Evolutionary conservation across 1,140 invertebrate genomes (phyloP), one percentile per base, ranked within the genome.

Genomic region (Rhopalosiphum maidis): DNA sequence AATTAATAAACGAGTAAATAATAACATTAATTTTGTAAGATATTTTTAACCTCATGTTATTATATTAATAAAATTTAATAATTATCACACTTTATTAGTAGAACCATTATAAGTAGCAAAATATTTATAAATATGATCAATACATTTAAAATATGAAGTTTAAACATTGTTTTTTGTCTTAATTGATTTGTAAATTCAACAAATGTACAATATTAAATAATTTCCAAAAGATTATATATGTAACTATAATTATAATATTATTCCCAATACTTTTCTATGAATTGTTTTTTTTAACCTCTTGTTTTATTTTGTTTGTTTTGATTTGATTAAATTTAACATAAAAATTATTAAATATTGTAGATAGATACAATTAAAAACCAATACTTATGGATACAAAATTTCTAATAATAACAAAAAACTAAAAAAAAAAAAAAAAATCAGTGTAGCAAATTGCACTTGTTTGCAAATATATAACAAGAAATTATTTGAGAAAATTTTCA

Each of bases 401-500:
- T 18, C 18, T n/a, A 6, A 77, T n/a, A 77, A 77, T 68, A 68
- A 68, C 4, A 15, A 68, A 77, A 5, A 77, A n/a, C 60, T 77
- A 77, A 77, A 77, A 77, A 77, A 18, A 77, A 0, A 77, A 5
- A 0, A 77, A n/a, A 77, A 41, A 41, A 41, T 68, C 4, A 6
- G 5, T 77, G 4, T 77, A 18, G 5, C 60, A n/a, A 77, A 0
- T 77, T 77, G 15, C 1, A 77, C 60, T n/a, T 77, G 11, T n/a
- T 60, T n/a, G 15, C 60, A 77, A n/a, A 18, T 21, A 18, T 51
- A 3, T 18, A 51, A 51, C 15, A 77, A 77, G 60, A 77, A 77
- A 35, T 77, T 88, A 88, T 37, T 90, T 95, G 94, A 95, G 94
- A 23, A 35, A 11, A 55, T 54, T 41, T 94, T 96, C 96, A 41